A percentile compares a stretch with the other conserved stretches of the same genome.
Conservation (phyloP, 2,113 vertebrate species). For the Astur gentilis region DNA sequence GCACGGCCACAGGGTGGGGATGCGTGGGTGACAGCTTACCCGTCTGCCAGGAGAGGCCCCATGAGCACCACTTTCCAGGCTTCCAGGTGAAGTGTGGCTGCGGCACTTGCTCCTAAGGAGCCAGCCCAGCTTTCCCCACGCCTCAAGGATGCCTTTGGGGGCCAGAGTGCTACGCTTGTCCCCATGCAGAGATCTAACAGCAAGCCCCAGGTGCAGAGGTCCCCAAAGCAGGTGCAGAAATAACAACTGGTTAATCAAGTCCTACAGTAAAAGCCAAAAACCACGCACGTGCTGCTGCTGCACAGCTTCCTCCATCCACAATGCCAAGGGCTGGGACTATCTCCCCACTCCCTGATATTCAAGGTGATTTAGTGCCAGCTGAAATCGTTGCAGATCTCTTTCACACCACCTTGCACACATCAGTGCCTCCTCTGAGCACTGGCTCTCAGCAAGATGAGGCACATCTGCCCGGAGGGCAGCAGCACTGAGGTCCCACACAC, state of each 20-base stretch:
- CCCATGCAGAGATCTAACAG: not conserved
- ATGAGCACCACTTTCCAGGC: not conserved
- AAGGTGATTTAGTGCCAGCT: not conserved
- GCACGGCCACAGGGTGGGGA: not conserved
- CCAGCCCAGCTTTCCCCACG: accelerated
- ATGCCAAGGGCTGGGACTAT: not conserved
- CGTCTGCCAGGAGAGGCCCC: not conserved
- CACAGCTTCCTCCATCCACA: not conserved
- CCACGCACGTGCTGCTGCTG: accelerated
- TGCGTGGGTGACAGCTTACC: not conserved
- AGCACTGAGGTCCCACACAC: accelerated
- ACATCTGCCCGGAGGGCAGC: not conserved
- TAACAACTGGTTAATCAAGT: not conserved
- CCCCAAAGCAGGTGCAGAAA: not conserved
- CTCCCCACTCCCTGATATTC: not conserved
- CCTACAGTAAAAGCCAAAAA: not conserved
- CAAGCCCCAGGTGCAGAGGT: not conserved
- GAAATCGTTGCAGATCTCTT: not conserved
- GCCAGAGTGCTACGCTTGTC: not conserved
- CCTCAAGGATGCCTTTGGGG: not conserved
- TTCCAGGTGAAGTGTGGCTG: not conserved
- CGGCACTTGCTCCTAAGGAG: not conserved
- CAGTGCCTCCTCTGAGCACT: not conserved
- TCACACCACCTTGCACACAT: not conserved
- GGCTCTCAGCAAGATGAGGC: not conserved